phyloP scores from a whole-genome alignment of 2,888 invertebrate genomes.

The Synanthedon vespiformis region DNA sequence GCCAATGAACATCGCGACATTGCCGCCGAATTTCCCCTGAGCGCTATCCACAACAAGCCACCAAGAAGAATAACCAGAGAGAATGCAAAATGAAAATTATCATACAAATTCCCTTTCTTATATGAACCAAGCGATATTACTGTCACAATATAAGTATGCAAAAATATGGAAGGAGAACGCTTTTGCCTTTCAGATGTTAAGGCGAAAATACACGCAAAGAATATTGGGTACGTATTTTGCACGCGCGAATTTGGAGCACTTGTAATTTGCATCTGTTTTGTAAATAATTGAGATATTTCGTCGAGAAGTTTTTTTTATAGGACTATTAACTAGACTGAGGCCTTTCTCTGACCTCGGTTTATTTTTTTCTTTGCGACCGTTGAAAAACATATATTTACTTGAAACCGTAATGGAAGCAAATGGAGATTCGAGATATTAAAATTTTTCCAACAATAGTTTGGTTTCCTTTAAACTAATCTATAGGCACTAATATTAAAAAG shows the following conservation, averaged over 20 bases:
- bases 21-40: constrained; percentile 60
- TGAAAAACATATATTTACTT: neutral
- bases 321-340: neutral
- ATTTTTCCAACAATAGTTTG: no score
- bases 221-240: constrained; percentile 31
- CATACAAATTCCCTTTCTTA: constrained; percentile 65
- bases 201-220: constrained; percentile 30
- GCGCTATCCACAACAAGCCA: constrained; percentile 59
- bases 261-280: constrained; percentile 43
- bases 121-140: constrained; percentile 52
- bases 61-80: constrained; percentile 57
- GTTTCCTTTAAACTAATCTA: no score
- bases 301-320: neutral
- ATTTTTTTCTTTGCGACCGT: neutral
- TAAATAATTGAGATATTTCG: constrained; percentile 29
- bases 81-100: constrained; percentile 70
- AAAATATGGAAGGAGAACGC: constrained; percentile 55
- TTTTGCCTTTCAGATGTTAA: constrained; percentile 44
- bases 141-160: constrained; percentile 58
- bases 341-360: neutral
- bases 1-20: constrained; percentile 41
- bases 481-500: no score
- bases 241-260: constrained; percentile 36
- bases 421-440: neutral
- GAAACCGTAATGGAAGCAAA: neutral